phyloP scores from a whole-genome alignment of 2,888 invertebrate species.

The Cremastinae sp. region DNA sequence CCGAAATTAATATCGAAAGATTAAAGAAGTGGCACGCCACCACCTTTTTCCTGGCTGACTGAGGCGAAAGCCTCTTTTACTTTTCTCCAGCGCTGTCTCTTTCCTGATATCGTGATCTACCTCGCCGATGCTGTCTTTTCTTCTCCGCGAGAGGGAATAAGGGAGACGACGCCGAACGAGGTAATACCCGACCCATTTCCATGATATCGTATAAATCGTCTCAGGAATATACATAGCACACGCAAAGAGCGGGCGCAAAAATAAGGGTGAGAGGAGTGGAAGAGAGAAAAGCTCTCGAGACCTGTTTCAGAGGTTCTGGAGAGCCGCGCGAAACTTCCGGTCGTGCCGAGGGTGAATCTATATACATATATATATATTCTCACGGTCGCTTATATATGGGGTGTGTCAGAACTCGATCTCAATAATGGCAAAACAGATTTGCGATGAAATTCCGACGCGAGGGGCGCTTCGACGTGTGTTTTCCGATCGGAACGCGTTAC shows the following conservation, averaged over 20 bases:
- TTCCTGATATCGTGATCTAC: constrained; percentile 63
- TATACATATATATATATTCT: constrained; percentile 3
- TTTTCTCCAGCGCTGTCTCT: no score
- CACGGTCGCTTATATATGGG: constrained; percentile 1
- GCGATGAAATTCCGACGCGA: no score
- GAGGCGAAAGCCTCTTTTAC: no score
- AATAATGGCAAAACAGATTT: not conserved
- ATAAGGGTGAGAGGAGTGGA: constrained; percentile 23
- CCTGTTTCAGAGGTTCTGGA: constrained; percentile 54
- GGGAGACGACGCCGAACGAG: constrained; percentile 1
- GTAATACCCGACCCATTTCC: constrained; percentile 65
- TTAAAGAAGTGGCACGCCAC: no score
- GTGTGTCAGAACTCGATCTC: constrained; percentile 1
- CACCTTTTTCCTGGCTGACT: no score
- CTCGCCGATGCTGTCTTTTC: constrained; percentile 52
- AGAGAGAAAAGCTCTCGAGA: constrained; percentile 53
- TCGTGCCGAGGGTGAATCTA: constrained; percentile 31
- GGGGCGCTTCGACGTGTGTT: no score
- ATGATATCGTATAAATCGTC: constrained; percentile 73
- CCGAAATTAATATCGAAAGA: constrained; percentile 65
- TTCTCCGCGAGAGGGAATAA: constrained; percentile 4
- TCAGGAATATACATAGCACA: constrained; percentile 52
- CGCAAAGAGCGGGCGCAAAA: constrained; percentile 17
- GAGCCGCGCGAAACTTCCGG: constrained; percentile 58
- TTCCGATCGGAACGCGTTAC: no score